These are phyloP conservation scores for Nemotelus pantherinus DNA, from an alignment of 2,888 invertebrate species.

Conservation along the genomic window DNA sequence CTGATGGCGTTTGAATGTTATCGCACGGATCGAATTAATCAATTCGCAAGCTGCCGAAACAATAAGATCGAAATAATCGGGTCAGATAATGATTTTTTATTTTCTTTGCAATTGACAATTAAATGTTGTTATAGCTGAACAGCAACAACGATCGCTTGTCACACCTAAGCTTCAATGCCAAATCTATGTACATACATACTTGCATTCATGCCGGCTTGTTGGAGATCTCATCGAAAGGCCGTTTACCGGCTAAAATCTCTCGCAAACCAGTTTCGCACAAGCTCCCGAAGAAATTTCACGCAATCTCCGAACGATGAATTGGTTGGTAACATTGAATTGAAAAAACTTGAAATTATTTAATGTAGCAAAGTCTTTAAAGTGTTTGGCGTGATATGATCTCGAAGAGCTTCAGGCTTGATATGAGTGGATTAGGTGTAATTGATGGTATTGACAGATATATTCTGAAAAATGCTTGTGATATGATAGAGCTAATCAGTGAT, in stretches of 20 bases:
- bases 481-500: no score
- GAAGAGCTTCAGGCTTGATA: background rate
- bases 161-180: background rate
- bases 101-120: constrained; percentile 28
- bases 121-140: constrained; percentile 25
- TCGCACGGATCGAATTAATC: constrained; percentile 15
- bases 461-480: no score
- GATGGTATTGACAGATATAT: no score
- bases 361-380: background rate
- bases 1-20: background rate
- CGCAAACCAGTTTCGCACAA: constrained; percentile 22
- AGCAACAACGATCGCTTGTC: constrained; percentile 17
- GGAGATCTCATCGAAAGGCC: constrained; percentile 12
- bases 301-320: constrained; percentile 11
- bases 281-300: constrained; percentile 34
- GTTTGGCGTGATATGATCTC: constrained; percentile 16
- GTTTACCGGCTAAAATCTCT: constrained; percentile 16
- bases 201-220: background rate
- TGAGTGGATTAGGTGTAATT: no score
- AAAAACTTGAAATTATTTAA: constrained; percentile 26
- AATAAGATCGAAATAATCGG: constrained; percentile 7
- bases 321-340: constrained; percentile 35
- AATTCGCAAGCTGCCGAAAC: background rate
- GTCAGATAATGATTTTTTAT: constrained; percentile 22
- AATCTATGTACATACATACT: no score